phyloP scores from a whole-genome alignment of 2,113 vertebrate species.

The Poeciliopsis turrubarensis region DNA sequence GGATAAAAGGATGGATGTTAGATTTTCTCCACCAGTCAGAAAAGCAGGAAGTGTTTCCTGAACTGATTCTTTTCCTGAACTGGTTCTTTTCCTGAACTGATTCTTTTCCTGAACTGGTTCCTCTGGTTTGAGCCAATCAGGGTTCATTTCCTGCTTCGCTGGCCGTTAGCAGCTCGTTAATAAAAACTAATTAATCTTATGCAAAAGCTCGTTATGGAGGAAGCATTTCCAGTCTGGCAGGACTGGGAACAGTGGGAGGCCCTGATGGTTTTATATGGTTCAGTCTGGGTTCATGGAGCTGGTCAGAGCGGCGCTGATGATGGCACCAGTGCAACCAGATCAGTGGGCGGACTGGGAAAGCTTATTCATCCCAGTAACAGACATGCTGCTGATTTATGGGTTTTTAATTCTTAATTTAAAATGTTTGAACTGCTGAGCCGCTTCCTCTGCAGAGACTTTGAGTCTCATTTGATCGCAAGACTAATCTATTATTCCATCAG shows the following conservation, averaged over 20 bases:
- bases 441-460: background rate
- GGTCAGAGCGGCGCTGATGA: background rate
- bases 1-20: too few species aligned
- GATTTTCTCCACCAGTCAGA: too few species aligned
- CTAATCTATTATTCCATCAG: too few species aligned
- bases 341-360: background rate
- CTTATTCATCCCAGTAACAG: background rate
- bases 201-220: background rate
- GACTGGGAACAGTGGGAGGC: background rate
- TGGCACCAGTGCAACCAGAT: background rate
- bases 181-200: background rate
- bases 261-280: background rate
- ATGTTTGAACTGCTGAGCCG: slow-evolving; percentile 2
- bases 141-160: background rate
- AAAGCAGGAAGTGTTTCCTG: too few species aligned
- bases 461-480: background rate
- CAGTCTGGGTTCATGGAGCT: background rate
- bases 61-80: too few species aligned
- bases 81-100: too few species aligned
- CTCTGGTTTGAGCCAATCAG: background rate
- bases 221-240: background rate
- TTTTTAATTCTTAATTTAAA: background rate
- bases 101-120: background rate
- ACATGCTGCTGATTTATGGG: background rate
- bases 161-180: background rate